These are phyloP conservation scores for Orussus abietinus DNA, from an alignment of 1,140 invertebrate species.

Conservation along the genomic window DNA sequence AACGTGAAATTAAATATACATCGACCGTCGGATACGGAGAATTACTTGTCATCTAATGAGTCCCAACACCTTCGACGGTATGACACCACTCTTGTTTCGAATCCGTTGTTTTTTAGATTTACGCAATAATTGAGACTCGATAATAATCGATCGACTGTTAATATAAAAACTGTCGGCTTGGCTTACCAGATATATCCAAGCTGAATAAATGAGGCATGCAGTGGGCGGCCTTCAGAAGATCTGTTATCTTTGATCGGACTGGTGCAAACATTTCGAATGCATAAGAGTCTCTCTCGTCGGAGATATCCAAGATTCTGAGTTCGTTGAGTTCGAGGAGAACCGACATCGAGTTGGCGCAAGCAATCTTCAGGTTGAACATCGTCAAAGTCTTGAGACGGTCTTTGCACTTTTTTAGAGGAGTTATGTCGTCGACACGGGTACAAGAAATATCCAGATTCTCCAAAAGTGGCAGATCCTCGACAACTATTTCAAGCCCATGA, in stretches of 20 bases:
- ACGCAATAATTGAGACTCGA: neutral
- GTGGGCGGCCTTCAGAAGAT: slow-evolving; percentile 49
- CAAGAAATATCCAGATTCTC: slow-evolving; percentile 70
- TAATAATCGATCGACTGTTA: no score
- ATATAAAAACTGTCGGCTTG: neutral
- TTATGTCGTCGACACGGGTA: slow-evolving; percentile 66
- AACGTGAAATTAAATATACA: no score
- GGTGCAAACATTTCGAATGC: slow-evolving; percentile 50
- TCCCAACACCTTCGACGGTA: no score
- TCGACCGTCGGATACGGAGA: no score
- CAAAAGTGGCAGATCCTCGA: slow-evolving; percentile 65
- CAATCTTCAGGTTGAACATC: slow-evolving; percentile 64
- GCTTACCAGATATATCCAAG: slow-evolving; percentile 67
- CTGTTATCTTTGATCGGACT: slow-evolving; percentile 50
- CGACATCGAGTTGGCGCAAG: slow-evolving; percentile 51
- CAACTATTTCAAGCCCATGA: slow-evolving; percentile 65
- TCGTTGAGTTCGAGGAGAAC: slow-evolving; percentile 60
- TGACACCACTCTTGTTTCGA: no score
- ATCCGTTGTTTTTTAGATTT: neutral
- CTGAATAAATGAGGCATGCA: slow-evolving; percentile 61
- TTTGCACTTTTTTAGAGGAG: slow-evolving; percentile 61
- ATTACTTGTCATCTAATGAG: no score
- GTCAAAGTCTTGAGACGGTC: slow-evolving; percentile 60
- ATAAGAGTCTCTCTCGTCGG: slow-evolving; percentile 58
- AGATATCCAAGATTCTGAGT: slow-evolving; percentile 64